These are phyloP conservation scores for Craseonycteris thonglongyai DNA, from an alignment of 2,113 vertebrate genomes.

Conservation along the genomic window DNA sequence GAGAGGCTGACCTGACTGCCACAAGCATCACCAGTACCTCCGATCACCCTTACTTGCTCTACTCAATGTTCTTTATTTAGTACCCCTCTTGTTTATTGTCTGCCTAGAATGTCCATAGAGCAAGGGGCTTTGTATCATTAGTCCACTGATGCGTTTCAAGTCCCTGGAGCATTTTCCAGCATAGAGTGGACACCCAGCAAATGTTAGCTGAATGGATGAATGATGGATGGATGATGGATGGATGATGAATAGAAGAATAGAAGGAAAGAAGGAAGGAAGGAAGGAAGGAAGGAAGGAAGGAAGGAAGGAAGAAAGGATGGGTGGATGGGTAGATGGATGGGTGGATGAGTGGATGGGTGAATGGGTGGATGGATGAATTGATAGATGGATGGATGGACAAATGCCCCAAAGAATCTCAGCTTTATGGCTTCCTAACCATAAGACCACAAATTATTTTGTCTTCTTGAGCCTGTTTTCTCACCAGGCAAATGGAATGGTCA, in stretches of 20 bases:
- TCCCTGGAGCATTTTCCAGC: not conserved
- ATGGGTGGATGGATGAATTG: not conserved
- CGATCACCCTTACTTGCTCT: no score
- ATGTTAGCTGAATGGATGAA: not conserved
- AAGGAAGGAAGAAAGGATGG: no score
- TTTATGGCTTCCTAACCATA: not conserved
- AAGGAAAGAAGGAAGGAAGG: no score
- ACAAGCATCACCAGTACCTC: not conserved
- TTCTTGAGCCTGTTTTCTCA: not conserved
- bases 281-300: no score
- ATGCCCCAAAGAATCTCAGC: not conserved
- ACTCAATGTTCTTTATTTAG: not conserved
- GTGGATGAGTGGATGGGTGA: no score
- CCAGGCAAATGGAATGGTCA: not conserved
- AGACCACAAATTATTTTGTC: fast-evolving
- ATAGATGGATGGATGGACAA: not conserved
- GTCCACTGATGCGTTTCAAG: not conserved
- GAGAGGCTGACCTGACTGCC: fast-evolving
- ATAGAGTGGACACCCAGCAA: not conserved
- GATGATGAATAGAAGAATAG: no score
- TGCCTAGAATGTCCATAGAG: not conserved
- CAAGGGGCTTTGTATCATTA: not conserved
- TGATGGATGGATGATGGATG: not conserved
- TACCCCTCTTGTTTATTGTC: not conserved
- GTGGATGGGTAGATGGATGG: no score